These are phyloP conservation scores for Alca torda DNA, from an alignment of 2,797 vertebrate genomes.

Conservation along the genomic window DNA sequence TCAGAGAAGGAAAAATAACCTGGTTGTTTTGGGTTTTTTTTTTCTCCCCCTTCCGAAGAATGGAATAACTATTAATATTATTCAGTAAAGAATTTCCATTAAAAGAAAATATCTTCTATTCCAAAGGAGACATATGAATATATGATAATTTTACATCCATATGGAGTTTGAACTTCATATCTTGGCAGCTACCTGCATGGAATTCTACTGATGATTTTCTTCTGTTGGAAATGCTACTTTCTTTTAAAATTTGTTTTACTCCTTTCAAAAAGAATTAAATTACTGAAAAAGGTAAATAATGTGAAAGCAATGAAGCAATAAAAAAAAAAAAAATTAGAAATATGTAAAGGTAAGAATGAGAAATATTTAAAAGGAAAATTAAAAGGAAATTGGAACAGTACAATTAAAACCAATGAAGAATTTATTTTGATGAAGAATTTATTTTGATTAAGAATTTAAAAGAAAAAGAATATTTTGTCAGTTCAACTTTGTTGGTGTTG, in stretches of 20 bases:
- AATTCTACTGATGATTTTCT: conserved; percentile 31
- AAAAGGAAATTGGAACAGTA: background rate
- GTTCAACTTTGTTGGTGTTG: background rate
- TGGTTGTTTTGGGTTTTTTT: background rate
- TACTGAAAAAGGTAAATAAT: background rate
- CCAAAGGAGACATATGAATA: background rate
- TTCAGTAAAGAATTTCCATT: background rate
- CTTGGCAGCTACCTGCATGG: conserved; percentile 30
- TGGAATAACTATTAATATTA: background rate
- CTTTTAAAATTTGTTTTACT: background rate
- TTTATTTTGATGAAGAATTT: background rate
- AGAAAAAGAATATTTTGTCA: background rate
- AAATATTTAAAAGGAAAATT: background rate
- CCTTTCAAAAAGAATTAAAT: background rate
- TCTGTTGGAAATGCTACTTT: background rate
- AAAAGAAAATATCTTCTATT: background rate
- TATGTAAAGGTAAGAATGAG: background rate
- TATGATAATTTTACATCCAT: conserved; percentile 31
- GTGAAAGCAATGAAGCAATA: background rate
- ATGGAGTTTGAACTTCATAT: background rate
- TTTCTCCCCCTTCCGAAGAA: background rate
- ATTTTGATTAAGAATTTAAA: background rate
- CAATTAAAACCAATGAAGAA: background rate
- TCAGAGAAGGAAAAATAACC: background rate
- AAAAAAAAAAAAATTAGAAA: background rate